These are phyloP conservation scores for Cartodere bifasciata DNA, from an alignment of 2,888 invertebrate species.

Conservation along the genomic window DNA sequence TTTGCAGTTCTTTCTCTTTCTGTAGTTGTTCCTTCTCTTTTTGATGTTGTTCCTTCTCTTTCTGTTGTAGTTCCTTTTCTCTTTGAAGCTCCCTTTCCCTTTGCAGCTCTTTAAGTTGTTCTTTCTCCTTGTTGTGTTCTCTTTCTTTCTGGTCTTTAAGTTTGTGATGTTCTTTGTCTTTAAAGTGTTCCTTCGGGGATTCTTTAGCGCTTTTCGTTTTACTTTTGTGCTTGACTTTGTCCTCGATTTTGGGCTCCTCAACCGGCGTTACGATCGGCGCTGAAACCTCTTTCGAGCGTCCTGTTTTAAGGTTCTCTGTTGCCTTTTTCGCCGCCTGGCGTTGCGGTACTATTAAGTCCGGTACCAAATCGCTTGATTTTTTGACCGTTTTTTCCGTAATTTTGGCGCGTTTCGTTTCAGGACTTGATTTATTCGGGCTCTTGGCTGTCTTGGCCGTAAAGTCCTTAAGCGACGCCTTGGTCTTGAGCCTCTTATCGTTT, in stretches of 20 bases:
- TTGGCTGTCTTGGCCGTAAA: slow-evolving; percentile 43
- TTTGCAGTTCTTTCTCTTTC: slow-evolving; percentile 30
- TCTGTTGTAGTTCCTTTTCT: slow-evolving; percentile 34
- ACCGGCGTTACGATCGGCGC: slow-evolving; percentile 10
- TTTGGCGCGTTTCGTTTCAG: slow-evolving; percentile 24
- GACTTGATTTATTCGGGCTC: slow-evolving; percentile 25
- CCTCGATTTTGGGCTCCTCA: slow-evolving; percentile 21
- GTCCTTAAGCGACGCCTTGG: slow-evolving; percentile 77
- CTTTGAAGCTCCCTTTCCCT: no score
- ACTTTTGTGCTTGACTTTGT: slow-evolving; percentile 22
- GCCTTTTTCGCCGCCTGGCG: slow-evolving; percentile 85
- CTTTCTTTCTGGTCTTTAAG: slow-evolving; percentile 13
- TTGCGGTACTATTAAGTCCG: slow-evolving; percentile 82
- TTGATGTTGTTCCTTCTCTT: slow-evolving; percentile 29
- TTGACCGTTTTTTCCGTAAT: slow-evolving; percentile 15
- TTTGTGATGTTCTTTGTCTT: slow-evolving; percentile 1
- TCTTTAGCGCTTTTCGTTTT: slow-evolving; percentile 19
- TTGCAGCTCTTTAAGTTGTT: slow-evolving; percentile 15
- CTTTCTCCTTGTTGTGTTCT: slow-evolving; percentile 10
- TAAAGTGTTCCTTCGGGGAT: slow-evolving; percentile 6
- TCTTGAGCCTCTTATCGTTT: slow-evolving; percentile 53
- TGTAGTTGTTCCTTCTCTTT: slow-evolving; percentile 24
- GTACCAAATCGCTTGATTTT: slow-evolving; percentile 41
- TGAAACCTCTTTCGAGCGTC: slow-evolving; percentile 27
- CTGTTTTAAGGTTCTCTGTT: slow-evolving; percentile 66